These are phyloP conservation scores for Drosophila kohkoa DNA, from an alignment of 1,140 invertebrate genomes.

Conservation along the genomic window DNA sequence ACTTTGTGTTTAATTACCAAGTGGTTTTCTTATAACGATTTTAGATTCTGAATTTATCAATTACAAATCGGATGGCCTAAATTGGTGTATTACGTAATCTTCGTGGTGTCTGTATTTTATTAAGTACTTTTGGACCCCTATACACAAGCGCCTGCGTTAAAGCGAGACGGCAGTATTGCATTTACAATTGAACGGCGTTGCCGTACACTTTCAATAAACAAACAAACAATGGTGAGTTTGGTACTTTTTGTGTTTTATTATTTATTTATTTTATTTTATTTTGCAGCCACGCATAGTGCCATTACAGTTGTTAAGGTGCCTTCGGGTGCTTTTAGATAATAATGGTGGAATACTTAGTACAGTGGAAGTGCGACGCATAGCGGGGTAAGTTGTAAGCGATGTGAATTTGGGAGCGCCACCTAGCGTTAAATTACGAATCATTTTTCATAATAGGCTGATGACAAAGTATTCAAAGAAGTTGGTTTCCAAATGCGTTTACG, in stretches of 20 bases:
- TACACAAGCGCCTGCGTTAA: constrained; percentile 21
- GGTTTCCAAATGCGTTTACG: constrained; percentile 97
- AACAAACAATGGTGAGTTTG: constrained; percentile 64
- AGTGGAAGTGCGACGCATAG: constrained; percentile 93
- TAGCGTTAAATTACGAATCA: constrained; percentile 41
- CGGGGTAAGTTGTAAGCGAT: constrained; percentile 86
- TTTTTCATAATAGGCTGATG: constrained; percentile 92
- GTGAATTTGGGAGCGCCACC: constrained; percentile 43
- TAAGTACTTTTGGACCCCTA: constrained; percentile 15
- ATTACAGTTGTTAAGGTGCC: constrained; percentile 92
- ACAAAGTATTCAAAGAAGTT: constrained; percentile 97
- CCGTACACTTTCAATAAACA: constrained; percentile 37
- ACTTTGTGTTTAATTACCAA: constrained; percentile 33
- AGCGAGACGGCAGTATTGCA: constrained; percentile 55
- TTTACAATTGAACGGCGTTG: constrained; percentile 53
- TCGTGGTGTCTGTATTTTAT: constrained; percentile 29
- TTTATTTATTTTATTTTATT: constrained; percentile 33
- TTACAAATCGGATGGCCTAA: constrained; percentile 45
- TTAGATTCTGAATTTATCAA: constrained; percentile 41
- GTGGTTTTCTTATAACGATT: constrained; percentile 45
- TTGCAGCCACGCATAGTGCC: constrained; percentile 96
- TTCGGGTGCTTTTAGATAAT: constrained; percentile 92
- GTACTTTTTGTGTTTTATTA: not conserved
- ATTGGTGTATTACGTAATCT: constrained; percentile 52
- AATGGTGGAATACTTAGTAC: constrained; percentile 94